Evolutionary conservation across 2,113 vertebrate species (phyloP), one percentile per base, ranked within the genome.

Genomic region (Lutjanus erythropterus): DNA sequence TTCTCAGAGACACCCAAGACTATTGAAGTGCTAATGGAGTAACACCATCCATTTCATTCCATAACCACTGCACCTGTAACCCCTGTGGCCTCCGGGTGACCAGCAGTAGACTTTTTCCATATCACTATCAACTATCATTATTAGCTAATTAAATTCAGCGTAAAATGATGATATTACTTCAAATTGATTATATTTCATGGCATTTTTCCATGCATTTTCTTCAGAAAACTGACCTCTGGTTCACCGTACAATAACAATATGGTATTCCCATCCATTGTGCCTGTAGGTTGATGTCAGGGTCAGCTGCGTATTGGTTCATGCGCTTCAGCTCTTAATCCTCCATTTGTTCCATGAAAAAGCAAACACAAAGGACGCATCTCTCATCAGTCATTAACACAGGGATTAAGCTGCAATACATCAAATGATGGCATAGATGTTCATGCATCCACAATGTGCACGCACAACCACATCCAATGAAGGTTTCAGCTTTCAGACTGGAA

Each of bases 1-100:
- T 89, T 71, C 83, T 74, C 58, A 76, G 80, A 87, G 89, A 91
- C 90, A 93, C 88, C 86, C 81, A 90, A 92, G 75, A 90, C 89
- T 87, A 84, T 89, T 94, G 86, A 81, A 87, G 84, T 86, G 88
- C 86, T 91, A 93, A 93, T 86, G 49, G 78, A n/a, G 85, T 84
- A 86, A 91, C 86, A 88, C 82, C 91, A 90, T 90, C 86, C 71
- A 84, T 67, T 87, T 80, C 71, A 83, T 74, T 71, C 41, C 66
- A 81, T 55, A 83, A 87, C 62, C 61, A 25, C 35, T 67, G 60
- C 77, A 76, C 78, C 79, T 42, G 37, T 80, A 67, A 87, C 69
- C 76, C 25, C 44, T 44, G 27, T 42, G 58, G 61, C 80, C 76
- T 71, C 56, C 21, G 68, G 70, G 18, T 87, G 73, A 84, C 74